phyloP scores from a whole-genome alignment of 2,113 vertebrate genomes.

The Haemorhous mexicanus region DNA sequence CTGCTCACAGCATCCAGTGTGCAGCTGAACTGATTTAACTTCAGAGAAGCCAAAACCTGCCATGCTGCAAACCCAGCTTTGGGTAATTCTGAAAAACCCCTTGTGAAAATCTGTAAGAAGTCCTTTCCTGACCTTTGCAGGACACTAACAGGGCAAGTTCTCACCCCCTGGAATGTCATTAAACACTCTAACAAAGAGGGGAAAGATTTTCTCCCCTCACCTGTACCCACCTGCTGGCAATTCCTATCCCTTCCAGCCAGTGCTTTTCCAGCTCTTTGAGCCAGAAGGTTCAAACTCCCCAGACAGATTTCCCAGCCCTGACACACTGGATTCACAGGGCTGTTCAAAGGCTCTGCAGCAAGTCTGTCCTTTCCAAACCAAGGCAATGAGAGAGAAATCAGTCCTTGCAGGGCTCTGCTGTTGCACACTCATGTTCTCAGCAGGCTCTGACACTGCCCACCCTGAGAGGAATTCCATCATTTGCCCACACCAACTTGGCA shows the following conservation, averaged over 20 bases:
- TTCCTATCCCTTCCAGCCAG: not conserved
- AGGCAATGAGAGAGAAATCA: not conserved
- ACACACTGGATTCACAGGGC: fast-evolving
- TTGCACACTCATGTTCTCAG: fast-evolving
- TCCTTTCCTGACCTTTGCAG: not conserved
- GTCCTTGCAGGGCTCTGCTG: fast-evolving
- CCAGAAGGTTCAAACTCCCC: not conserved
- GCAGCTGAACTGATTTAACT: not conserved
- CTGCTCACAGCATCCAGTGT: fast-evolving
- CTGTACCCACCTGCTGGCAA: not conserved
- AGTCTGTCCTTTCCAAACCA: not conserved
- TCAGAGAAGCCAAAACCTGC: not conserved
- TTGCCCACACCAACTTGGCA: fast-evolving
- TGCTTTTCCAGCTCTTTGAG: not conserved
- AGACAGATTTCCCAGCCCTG: not conserved
- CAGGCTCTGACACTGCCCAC: not conserved
- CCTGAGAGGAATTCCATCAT: not conserved
- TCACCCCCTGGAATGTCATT: fast-evolving
- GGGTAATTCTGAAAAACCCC: not conserved
- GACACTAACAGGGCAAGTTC: not conserved
- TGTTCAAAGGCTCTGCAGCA: not conserved
- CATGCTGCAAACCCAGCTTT: not conserved
- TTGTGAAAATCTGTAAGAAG: not conserved
- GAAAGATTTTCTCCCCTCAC: not conserved
- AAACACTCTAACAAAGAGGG: not conserved